A percentile compares a stretch with the other conserved stretches of the same genome.
phyloP scores from a whole-genome alignment of 2,888 invertebrate species.

The Drosophila neotestacea region DNA sequence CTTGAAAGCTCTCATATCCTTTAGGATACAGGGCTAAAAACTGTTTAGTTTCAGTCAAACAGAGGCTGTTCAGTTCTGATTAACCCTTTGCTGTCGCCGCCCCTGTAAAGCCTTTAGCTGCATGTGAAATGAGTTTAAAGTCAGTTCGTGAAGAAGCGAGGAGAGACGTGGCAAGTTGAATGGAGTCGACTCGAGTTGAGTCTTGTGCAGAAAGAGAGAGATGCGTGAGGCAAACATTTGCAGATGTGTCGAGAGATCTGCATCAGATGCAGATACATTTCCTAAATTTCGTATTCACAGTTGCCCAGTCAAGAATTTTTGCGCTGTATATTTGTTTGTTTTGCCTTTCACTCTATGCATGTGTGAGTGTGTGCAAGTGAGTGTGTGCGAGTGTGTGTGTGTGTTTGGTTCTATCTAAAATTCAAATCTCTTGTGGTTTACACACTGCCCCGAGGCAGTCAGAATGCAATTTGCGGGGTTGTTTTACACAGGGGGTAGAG shows the following conservation, averaged over 20 bases:
- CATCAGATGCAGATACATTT: slow-evolving; percentile 59
- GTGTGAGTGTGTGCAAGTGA: slow-evolving; percentile 1
- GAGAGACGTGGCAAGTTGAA: slow-evolving; percentile 5
- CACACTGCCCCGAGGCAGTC: slow-evolving; percentile 53
- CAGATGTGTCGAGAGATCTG: slow-evolving; percentile 62
- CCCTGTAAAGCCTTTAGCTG: slow-evolving; percentile 36
- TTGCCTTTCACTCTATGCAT: slow-evolving; percentile 34
- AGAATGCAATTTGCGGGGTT: slow-evolving; percentile 70
- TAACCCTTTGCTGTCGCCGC: background rate
- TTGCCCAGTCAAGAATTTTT: slow-evolving; percentile 60
- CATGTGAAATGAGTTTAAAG: slow-evolving; percentile 58
- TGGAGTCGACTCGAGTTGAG: slow-evolving; percentile 18
- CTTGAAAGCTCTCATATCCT: too few relatives aligned
- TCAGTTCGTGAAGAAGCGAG: slow-evolving; percentile 16
- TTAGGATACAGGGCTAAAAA: background rate
- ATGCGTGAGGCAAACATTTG: slow-evolving; percentile 59
- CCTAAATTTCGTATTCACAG: slow-evolving; percentile 52
- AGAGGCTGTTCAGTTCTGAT: background rate
- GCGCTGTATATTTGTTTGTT: slow-evolving; percentile 45
- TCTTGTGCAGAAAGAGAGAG: slow-evolving; percentile 5
- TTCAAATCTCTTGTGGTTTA: slow-evolving; percentile 77
- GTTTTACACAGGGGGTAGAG: slow-evolving; percentile 39
- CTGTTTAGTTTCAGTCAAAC: slow-evolving; percentile 33
- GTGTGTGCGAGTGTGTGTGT: slow-evolving; percentile 33
- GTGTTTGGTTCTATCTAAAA: slow-evolving; percentile 68